Evolutionary conservation across 1,140 invertebrate species (phyloP).

Genomic region (Caenorhabditis latens): DNA sequence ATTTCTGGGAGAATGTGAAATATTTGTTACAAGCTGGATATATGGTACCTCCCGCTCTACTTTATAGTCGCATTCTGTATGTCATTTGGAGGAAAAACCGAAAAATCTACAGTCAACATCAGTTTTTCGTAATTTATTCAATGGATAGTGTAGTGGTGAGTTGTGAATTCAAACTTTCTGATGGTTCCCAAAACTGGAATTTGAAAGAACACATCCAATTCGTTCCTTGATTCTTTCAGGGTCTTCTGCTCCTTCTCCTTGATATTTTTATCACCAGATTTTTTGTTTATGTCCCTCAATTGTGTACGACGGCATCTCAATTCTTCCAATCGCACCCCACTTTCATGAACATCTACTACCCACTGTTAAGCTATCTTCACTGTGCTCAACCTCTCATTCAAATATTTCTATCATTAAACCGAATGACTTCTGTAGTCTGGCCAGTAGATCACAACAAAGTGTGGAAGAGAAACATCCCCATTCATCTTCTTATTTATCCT

Average conservation of each 20-base stretch:
- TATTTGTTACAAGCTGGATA: background rate
- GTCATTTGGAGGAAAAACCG: constrained; percentile 13
- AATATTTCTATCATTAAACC: constrained; percentile 27
- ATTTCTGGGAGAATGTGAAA: background rate
- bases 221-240: background rate
- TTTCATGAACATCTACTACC: constrained; percentile 20
- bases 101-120: constrained; percentile 32
- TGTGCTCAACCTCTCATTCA: constrained; percentile 20
- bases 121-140: constrained; percentile 44
- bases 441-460: constrained; percentile 35
- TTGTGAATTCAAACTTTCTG: background rate
- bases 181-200: no score
- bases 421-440: constrained; percentile 16
- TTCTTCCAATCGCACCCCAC: background rate
- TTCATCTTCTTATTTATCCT: background rate
- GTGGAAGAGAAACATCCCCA: background rate
- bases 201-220: no score
- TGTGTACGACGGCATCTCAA: background rate
- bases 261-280: constrained; percentile 24
- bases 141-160: constrained; percentile 37
- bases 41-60: background rate
- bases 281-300: constrained; percentile 9
- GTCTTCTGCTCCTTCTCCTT: constrained; percentile 14
- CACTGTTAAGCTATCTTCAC: constrained; percentile 37
- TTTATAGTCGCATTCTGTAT: constrained; percentile 8